phyloP scores from a whole-genome alignment of 2,113 vertebrate genomes.

The Tupaia chinensis region DNA sequence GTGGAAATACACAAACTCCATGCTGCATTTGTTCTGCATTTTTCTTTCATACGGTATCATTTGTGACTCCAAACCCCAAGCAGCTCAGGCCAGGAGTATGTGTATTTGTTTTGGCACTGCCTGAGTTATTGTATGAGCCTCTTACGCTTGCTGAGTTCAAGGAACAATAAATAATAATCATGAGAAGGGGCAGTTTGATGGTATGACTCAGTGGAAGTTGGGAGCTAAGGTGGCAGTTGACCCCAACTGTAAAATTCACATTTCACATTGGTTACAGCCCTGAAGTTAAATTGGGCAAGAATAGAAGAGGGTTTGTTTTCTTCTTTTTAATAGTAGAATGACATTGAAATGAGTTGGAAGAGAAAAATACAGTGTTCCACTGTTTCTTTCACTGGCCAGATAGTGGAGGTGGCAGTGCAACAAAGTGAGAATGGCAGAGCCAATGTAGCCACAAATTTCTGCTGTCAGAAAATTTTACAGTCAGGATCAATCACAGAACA shows the following conservation, averaged over 20 bases:
- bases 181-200: slow-evolving; percentile 63
- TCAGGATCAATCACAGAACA: slow-evolving; percentile 52
- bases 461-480: slow-evolving; percentile 55
- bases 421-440: background rate
- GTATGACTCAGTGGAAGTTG: slow-evolving; percentile 57
- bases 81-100: background rate
- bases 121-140: slow-evolving; percentile 62
- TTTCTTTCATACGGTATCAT: slow-evolving; percentile 18
- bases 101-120: slow-evolving; percentile 68
- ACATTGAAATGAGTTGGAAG: slow-evolving; percentile 67
- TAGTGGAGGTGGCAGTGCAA: background rate
- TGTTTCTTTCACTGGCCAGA: slow-evolving; percentile 63
- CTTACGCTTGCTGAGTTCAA: slow-evolving; percentile 68
- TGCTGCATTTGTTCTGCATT: slow-evolving; percentile 26
- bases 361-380: slow-evolving; percentile 68
- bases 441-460: slow-evolving; percentile 61
- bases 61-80: slow-evolving; percentile 11
- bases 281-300: slow-evolving; percentile 74
- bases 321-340: slow-evolving; percentile 78
- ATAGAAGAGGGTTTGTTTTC: slow-evolving; percentile 20
- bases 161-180: slow-evolving; percentile 76
- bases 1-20: background rate
- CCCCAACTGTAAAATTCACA: slow-evolving; percentile 69
- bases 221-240: slow-evolving; percentile 56
- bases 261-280: slow-evolving; percentile 80